Base-by-base conservation (phyloP, 2,797 vertebrate genomes). In the Peromyscus attwateri region DNA sequence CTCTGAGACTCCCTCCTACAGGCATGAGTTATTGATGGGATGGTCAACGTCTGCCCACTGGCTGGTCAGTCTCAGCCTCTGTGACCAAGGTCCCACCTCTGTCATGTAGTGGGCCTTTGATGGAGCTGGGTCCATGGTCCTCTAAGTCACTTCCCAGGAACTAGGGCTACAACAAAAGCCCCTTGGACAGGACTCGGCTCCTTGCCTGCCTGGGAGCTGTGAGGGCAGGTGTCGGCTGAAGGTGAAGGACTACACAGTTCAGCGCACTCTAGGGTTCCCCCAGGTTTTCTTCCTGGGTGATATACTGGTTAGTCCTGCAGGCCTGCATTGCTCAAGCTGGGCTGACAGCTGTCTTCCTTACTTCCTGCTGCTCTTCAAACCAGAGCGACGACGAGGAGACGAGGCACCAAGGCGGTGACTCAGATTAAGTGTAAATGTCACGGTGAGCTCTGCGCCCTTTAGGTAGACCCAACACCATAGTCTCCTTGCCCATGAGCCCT, bases 311-410 rank as follows among this genome's bases (percentile, higher is more conserved):
- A 29, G 76, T 49, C 66, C 40, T 0, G 40, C 37, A 49, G 43
- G 34, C 43, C 40, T 55, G 31, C 91, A 98, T 98, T 95, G 98
- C 95, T 97, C 97, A 98, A 97, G 98, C 98, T 3, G 4, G n/a
- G 49, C 80, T 96, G 80, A 96, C 23, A 2, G 40, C 98, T 90
- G 16, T 95, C 96, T 98, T 98, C 95, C 97, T 98, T 99, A 92
- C 97, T 17, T 97, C 98, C 98, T 98, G 98, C 98, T 98, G 98
- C 98, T 98, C 98, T 98, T 98, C 98, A 98, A 83, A 88, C 98
- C 99, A 99, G 99, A 99, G 99, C 97, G 99, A 99, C 98, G 99
- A 99, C 82, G 98, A 99, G 98, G 99, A 99, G 97, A 99, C 98
- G 97, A 99, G 99, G 99, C 99, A 98, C 98, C 98, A 99, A 99